These are phyloP conservation scores for Diplodus sargus DNA, from an alignment of 2,797 vertebrate species.

Conservation along the genomic window DNA sequence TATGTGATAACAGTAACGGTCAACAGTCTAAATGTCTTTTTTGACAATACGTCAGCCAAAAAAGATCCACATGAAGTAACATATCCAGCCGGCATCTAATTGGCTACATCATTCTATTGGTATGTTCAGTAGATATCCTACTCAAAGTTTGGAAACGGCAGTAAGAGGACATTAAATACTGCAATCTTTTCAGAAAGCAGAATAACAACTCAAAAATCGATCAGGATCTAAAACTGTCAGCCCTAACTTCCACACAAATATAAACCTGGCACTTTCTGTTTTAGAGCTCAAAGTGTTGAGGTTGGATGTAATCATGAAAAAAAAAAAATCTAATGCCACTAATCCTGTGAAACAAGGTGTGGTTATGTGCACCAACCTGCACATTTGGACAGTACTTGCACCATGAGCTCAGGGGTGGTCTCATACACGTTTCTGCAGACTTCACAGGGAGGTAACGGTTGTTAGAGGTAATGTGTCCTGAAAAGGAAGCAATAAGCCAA, in stretches of 20 bases:
- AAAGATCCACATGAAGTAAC: too few relatives aligned
- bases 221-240: too few relatives aligned
- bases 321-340: not conserved
- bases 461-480: slow-evolving; percentile 7
- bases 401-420: not conserved
- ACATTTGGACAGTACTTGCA: not conserved
- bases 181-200: too few relatives aligned
- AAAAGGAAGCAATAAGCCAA: not conserved
- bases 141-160: too few relatives aligned
- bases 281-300: not conserved
- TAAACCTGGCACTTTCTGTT: not conserved
- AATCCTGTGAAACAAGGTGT: not conserved
- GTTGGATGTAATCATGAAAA: not conserved
- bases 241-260: not conserved
- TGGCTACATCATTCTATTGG: too few relatives aligned
- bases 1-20: too few relatives aligned
- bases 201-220: too few relatives aligned
- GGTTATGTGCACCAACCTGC: not conserved
- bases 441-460: slow-evolving; percentile 6
- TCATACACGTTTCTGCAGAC: slow-evolving; percentile 15
- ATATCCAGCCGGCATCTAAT: too few relatives aligned
- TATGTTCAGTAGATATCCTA: too few relatives aligned
- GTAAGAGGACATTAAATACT: too few relatives aligned
- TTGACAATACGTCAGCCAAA: too few relatives aligned
- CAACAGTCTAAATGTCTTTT: too few relatives aligned